These are phyloP conservation scores for Nematostella vectensis DNA, from an alignment of 92 coral and sea anemone genomes.

Conservation along the genomic window DNA sequence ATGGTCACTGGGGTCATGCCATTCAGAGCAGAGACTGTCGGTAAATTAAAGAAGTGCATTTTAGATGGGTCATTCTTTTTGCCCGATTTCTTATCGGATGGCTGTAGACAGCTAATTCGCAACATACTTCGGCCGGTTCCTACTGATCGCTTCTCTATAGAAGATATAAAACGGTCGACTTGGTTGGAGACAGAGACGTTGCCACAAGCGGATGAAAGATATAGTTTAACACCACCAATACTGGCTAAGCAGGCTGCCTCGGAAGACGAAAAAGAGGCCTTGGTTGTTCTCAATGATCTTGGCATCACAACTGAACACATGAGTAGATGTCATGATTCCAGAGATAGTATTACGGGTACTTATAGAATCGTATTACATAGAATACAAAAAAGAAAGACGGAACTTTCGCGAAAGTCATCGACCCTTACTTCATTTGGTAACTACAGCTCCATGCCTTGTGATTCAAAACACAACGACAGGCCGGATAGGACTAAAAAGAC, in stretches of 20 bases:
- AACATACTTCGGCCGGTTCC: slow-evolving; percentile 88
- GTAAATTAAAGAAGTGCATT: slow-evolving; percentile 88
- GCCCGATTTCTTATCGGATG: slow-evolving; percentile 91
- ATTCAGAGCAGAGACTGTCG: slow-evolving; percentile 96
- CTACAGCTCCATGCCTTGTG: slow-evolving; percentile 32
- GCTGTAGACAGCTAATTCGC: slow-evolving; percentile 69
- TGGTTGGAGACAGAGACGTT: slow-evolving; percentile 87
- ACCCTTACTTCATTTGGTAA: slow-evolving; percentile 47
- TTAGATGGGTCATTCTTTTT: slow-evolving; percentile 86
- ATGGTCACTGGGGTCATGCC: slow-evolving; percentile 99
- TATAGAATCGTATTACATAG: slow-evolving; percentile 86
- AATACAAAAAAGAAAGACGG: slow-evolving; percentile 64
- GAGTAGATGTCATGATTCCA: slow-evolving; percentile 50
- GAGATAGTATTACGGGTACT: slow-evolving; percentile 85
- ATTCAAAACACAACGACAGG: slow-evolving; percentile 15
- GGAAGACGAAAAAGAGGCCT: slow-evolving; percentile 83
- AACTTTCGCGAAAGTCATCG: slow-evolving; percentile 52
- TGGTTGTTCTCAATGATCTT: slow-evolving; percentile 41
- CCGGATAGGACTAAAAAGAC: slow-evolving; percentile 11
- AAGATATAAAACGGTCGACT: slow-evolving; percentile 62
- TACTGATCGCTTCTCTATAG: slow-evolving; percentile 79
- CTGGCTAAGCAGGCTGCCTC: slow-evolving; percentile 18
- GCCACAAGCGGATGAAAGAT: slow-evolving; percentile 68
- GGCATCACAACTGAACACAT: slow-evolving; percentile 72
- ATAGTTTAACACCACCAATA: slow-evolving; percentile 60